Percentiles rank a stretch among this genome's conserved stretches.
phyloP scores from a whole-genome alignment of 35 echinoderm and acorn worm genomes.

The Apostichopus californicus region DNA sequence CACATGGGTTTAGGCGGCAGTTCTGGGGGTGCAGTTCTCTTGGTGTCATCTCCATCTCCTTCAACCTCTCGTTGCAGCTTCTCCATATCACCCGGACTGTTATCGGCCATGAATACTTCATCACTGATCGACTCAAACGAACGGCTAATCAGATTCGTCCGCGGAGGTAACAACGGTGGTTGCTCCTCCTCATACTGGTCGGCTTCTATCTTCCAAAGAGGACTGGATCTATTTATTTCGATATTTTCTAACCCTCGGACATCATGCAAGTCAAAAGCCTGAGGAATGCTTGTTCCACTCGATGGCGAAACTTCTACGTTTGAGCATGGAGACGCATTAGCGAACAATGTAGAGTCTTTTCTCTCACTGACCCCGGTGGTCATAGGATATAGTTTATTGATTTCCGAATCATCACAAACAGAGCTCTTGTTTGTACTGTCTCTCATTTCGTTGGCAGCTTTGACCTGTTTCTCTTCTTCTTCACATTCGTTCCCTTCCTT shows the following conservation, averaged over 20 bases:
- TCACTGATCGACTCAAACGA: conserved; percentile 41
- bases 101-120: conserved; percentile 18
- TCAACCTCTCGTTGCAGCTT: neutral
- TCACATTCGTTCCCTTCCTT: neutral
- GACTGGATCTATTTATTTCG: neutral
- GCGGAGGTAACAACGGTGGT: neutral
- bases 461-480: neutral
- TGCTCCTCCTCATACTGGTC: neutral
- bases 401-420: neutral
- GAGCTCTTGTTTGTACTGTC: neutral
- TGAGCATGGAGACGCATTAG: neutral
- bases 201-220: neutral
- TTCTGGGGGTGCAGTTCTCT: conserved; percentile 4
- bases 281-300: neutral
- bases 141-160: neutral
- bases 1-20: conserved; percentile 40
- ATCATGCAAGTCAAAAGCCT: neutral
- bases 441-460: neutral
- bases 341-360: neutral
- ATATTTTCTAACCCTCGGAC: neutral
- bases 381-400: neutral
- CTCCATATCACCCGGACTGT: neutral
- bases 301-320: neutral
- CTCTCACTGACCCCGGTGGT: neutral
- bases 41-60: neutral